Evolutionary conservation across 2,113 vertebrate genomes (phyloP).

Genomic region (Charina bottae): DNA sequence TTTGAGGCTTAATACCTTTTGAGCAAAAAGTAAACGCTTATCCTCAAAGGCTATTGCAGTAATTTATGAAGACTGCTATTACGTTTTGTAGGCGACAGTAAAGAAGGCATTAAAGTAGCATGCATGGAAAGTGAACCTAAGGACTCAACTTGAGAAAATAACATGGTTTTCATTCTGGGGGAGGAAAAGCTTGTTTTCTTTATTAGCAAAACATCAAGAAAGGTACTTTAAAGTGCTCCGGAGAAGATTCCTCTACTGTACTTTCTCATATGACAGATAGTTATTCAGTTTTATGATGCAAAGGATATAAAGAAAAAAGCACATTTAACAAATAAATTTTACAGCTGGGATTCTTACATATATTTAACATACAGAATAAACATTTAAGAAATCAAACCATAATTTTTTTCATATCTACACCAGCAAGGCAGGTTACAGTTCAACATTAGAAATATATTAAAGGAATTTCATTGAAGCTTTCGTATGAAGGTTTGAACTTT

Average conservation of each 20-base stretch:
- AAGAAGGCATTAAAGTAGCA: background rate
- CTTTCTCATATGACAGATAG: background rate
- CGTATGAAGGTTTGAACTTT: background rate
- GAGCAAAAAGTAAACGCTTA: background rate
- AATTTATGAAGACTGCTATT: background rate
- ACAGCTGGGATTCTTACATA: background rate
- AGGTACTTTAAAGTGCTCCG: background rate
- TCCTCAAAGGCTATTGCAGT: background rate
- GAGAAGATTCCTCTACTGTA: background rate
- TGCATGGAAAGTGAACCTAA: background rate
- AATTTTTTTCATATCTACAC: background rate
- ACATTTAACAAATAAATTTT: background rate
- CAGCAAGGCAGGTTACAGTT: background rate
- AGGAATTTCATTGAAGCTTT: background rate
- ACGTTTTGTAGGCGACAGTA: background rate
- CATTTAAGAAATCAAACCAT: background rate
- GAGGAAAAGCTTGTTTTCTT: background rate
- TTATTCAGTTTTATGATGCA: background rate
- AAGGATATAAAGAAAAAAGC: background rate
- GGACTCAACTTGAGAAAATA: background rate
- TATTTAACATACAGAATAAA: background rate
- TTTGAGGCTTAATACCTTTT: background rate
- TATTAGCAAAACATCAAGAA: background rate
- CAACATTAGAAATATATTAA: background rate
- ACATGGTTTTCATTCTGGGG: background rate